Percentiles rank a stretch among this genome's conserved stretches.
Conservation (phyloP, 2,797 vertebrate species). For the Anomalospiza imberbis region DNA sequence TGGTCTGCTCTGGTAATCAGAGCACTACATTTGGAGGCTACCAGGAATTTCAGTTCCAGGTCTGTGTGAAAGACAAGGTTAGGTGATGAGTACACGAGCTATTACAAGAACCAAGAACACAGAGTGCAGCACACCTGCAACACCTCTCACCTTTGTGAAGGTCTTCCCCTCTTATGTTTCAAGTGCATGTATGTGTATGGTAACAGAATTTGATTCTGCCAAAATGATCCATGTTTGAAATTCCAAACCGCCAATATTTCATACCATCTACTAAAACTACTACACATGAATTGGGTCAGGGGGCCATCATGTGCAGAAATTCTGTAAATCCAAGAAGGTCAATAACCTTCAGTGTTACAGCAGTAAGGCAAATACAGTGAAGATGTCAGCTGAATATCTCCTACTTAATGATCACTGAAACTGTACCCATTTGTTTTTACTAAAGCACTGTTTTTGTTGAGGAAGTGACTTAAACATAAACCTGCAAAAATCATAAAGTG, state of each 20-base stretch:
- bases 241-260: not conserved
- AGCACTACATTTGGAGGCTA: not conserved
- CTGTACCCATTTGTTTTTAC: not conserved
- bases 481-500: not conserved
- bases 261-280: not conserved
- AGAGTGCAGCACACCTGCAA: not conserved
- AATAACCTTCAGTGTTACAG: not conserved
- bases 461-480: not conserved
- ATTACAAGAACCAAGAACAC: not conserved
- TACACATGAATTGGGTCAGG: not conserved
- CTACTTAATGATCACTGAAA: not conserved
- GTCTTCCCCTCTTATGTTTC: not conserved
- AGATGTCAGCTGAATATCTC: not conserved
- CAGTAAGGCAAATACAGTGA: not conserved
- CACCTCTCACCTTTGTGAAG: not conserved
- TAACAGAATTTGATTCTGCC: not conserved
- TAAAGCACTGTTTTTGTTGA: not conserved
- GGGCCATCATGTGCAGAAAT: not conserved
- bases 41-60: not conserved
- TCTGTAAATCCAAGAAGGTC: not conserved
- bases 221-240: not conserved
- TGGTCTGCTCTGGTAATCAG: not conserved
- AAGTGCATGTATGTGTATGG: fast-evolving
- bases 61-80: fast-evolving
- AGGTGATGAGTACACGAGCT: not conserved